Base-by-base conservation (phyloP, 2,888 invertebrate genomes). In the Stenolophus ochropezus region DNA sequence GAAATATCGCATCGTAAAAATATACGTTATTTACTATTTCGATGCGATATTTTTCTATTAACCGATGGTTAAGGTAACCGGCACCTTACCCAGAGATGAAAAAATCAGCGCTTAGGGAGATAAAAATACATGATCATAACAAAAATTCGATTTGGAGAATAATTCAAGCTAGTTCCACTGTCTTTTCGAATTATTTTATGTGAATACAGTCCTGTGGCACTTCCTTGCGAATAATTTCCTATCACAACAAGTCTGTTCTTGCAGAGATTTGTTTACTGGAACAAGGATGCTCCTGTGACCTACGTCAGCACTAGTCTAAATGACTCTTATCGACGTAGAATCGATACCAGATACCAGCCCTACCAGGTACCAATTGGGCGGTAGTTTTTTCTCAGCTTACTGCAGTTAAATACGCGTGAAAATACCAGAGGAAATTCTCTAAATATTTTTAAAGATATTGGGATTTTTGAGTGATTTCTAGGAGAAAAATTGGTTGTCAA, bases 321-420 rank as follows among this genome's bases (percentile, higher is more conserved):
- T 25, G 23, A 61, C 25, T 61, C 23, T 61, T 61, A 61, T 61
- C 61, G 14, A 61, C 61, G 11, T 25, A 11, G 11, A 71, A 71
- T 33, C 71, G 47, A 71, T 42, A 71, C 33, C 33, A n/a, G 71
- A 27, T 16, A 47, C 71, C 18, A 71, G 25, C 27, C 27, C 11
- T 21, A 33, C 25, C 42, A 58, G 33, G 56, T 51, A 51, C 27
- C 58, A 8, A 18, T 18, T 76, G 76, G 53, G 76, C 76, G 76
- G 76, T 51, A 58, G 56, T 51, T 51, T 27, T 76, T 56, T 27
- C 42, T 76, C 33, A 25, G 27, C 21, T 20, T 21, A 27, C n/a
- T 42, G 71, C 71, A 42, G 18, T 25, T 76, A 61, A 77, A 56
- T 77, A 61, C 18, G 77, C 77, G 77, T 77, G 47, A 77, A 76